A percentile compares a stretch with the other conserved stretches of the same genome.
These are phyloP conservation scores for Sinosuthora webbiana DNA, from an alignment of 2,113 vertebrate species.

Conservation along the genomic window DNA sequence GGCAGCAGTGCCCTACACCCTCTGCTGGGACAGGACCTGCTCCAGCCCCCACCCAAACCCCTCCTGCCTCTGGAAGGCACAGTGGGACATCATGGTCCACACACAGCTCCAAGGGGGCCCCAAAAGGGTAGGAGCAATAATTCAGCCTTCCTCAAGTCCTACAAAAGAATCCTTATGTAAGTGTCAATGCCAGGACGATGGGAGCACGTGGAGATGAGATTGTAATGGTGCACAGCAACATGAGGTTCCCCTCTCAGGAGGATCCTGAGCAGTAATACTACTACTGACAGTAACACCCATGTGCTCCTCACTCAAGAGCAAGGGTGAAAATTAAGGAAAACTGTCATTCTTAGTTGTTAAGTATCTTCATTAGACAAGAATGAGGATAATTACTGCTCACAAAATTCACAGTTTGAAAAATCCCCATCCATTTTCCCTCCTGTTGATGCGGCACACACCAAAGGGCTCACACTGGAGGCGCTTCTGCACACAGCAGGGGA, in stretches of 20 bases:
- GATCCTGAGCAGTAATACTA: accelerated
- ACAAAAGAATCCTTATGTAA: neutral
- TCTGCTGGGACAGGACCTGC: neutral
- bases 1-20: neutral
- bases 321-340: neutral
- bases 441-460: neutral
- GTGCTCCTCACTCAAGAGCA: neutral
- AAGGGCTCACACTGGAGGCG: neutral
- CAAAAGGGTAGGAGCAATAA: neutral
- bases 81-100: neutral
- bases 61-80: neutral
- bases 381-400: neutral
- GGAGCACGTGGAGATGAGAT: neutral
- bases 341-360: neutral
- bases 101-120: neutral
- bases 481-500: neutral
- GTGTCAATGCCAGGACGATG: neutral
- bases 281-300: neutral
- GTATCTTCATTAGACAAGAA: neutral
- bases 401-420: neutral
- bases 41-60: neutral
- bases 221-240: neutral
- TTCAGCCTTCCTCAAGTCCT: neutral
- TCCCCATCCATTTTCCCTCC: neutral
- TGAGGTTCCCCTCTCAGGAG: neutral